phyloP scores from a whole-genome alignment of 2,888 invertebrate genomes.

The Caradrina kadenii region DNA sequence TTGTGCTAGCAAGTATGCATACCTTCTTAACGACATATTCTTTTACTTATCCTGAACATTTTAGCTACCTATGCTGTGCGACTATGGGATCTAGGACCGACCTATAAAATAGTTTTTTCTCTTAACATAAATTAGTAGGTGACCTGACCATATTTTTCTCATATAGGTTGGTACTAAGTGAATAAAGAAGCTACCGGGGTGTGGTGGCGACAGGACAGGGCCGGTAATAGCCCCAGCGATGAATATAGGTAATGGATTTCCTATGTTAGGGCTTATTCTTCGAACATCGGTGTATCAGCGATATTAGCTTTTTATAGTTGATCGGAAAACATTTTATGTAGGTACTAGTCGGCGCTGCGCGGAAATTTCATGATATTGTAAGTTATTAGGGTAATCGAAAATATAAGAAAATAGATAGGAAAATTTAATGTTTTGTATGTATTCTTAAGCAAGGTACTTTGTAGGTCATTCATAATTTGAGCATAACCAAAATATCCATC shows the following conservation, averaged over 20 bases:
- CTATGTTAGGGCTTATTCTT: slow-evolving; percentile 29
- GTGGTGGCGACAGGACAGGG: slow-evolving; percentile 34
- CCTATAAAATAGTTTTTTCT: neutral
- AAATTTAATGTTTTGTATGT: neutral
- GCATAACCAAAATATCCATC: neutral
- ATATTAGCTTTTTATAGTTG: slow-evolving; percentile 5
- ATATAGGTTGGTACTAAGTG: neutral
- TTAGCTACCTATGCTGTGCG: too few species aligned
- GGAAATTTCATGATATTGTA: neutral
- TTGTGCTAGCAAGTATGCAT: too few species aligned
- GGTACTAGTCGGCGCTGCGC: neutral
- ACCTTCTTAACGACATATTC: too few species aligned
- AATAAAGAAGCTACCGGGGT: slow-evolving; percentile 20
- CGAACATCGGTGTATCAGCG: slow-evolving; percentile 12
- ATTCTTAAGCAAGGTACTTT: neutral
- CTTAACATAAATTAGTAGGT: slow-evolving; percentile 4
- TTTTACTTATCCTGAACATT: too few species aligned
- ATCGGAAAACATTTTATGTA: slow-evolving; percentile 4
- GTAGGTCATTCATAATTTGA: neutral
- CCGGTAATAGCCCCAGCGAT: slow-evolving; percentile 49
- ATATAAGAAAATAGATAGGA: neutral
- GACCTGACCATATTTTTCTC: neutral
- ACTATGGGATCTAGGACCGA: too few species aligned
- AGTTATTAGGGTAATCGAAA: neutral
- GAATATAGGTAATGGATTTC: slow-evolving; percentile 58